phyloP scores from a whole-genome alignment of 2,888 invertebrate species.

The Luperina testacea region DNA sequence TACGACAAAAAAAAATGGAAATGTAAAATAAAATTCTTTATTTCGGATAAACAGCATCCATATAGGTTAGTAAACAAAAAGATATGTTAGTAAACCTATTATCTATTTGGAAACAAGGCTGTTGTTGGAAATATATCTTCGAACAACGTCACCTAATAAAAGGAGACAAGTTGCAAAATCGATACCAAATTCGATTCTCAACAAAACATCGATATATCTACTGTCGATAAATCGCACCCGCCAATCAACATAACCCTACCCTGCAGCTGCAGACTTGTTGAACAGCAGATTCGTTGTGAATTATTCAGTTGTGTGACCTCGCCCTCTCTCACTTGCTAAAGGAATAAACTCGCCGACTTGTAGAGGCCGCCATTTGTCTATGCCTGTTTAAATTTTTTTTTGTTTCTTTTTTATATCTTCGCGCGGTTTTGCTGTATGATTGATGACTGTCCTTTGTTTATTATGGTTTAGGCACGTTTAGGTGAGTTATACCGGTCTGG shows the following conservation, averaged over 20 bases:
- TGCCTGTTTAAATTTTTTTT: conserved; percentile 30
- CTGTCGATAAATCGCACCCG: conserved; percentile 25
- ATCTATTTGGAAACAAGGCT: too few species aligned
- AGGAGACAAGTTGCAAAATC: background rate
- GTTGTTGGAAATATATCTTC: too few species aligned
- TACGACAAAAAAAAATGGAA: too few species aligned
- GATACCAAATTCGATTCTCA: background rate
- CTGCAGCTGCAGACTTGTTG: conserved; percentile 64
- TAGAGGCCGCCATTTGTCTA: conserved; percentile 55
- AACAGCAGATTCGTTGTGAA: conserved; percentile 62
- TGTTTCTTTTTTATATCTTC: conserved; percentile 14
- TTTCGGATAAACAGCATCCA: too few species aligned
- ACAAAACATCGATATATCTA: conserved; percentile 26
- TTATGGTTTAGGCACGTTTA: conserved; percentile 8
- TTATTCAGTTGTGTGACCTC: conserved; percentile 66
- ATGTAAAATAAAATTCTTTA: too few species aligned
- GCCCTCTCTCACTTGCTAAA: conserved; percentile 33
- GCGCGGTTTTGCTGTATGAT: conserved; percentile 27
- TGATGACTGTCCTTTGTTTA: conserved; percentile 44
- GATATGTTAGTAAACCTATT: too few species aligned
- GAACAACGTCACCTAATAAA: too few species aligned
- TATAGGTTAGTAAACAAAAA: too few species aligned
- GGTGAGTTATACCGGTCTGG: too few species aligned
- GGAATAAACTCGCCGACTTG: conserved; percentile 50
- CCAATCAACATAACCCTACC: conserved; percentile 37